Evolutionary conservation across 2,113 vertebrate genomes (phyloP).

Genomic region (Megaceryle torquata): DNA sequence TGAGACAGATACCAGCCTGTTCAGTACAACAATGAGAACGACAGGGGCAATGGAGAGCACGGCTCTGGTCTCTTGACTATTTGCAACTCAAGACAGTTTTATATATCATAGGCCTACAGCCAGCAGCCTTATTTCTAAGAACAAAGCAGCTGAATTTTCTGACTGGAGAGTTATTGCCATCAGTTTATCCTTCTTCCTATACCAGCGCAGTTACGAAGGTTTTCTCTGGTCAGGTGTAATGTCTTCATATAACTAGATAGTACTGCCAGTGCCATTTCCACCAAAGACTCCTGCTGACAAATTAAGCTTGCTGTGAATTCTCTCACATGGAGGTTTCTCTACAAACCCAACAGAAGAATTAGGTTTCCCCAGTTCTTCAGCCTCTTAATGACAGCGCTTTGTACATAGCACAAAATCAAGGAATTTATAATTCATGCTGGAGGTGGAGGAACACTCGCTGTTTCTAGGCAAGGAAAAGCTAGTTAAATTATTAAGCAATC

Average conservation of each 20-base stretch:
- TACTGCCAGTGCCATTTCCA: not conserved
- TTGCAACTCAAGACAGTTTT: not conserved
- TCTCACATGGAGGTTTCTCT: not conserved
- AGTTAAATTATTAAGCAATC: conserved; percentile 16
- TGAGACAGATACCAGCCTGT: not conserved
- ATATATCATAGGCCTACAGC: not conserved
- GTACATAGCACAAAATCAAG: not conserved
- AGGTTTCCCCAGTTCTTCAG: not conserved
- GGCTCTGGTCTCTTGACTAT: not conserved
- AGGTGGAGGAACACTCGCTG: not conserved
- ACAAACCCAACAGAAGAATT: not conserved
- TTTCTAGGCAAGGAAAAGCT: conserved; percentile 3
- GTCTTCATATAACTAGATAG: not conserved
- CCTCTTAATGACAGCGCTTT: not conserved
- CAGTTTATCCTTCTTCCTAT: not conserved
- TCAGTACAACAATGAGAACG: not conserved
- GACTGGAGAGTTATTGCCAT: not conserved
- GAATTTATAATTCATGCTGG: not conserved
- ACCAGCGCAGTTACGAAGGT: not conserved
- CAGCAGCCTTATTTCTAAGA: not conserved
- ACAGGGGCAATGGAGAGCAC: rapidly evolving
- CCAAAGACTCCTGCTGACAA: not conserved
- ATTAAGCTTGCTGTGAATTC: not conserved
- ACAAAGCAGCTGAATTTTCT: not conserved
- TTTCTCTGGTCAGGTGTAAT: not conserved